Evolutionary conservation across 2,797 vertebrate genomes (phyloP).

Genomic region (Chlorospingus flavigularis): DNA sequence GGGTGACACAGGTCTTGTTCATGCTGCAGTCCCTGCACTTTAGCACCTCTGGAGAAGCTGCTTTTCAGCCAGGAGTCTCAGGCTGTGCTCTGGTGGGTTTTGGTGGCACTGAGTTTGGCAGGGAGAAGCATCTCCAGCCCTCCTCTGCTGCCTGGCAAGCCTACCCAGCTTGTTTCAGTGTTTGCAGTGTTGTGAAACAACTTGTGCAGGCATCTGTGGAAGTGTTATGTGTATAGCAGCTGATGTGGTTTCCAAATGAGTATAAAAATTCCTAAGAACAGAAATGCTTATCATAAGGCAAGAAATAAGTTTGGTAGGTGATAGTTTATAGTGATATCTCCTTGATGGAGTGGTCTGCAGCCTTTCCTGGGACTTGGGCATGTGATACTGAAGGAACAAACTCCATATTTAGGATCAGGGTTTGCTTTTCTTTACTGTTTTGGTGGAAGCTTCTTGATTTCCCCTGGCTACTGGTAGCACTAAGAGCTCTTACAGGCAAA

Average conservation of each 20-base stretch:
- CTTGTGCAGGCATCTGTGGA: neutral
- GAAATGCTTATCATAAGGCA: neutral
- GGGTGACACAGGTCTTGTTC: neutral
- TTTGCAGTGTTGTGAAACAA: neutral
- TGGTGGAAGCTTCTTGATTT: neutral
- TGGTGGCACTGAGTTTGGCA: neutral
- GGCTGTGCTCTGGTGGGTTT: neutral
- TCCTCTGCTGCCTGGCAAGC: neutral
- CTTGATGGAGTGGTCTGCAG: neutral
- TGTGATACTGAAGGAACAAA: neutral
- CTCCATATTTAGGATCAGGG: too few species aligned
- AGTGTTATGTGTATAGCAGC: neutral
- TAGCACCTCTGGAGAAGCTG: neutral
- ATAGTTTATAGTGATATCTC: neutral
- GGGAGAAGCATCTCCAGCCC: neutral
- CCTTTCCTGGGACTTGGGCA: rapidly evolving
- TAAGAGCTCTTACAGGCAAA: neutral
- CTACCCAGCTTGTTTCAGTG: neutral
- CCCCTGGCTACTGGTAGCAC: neutral
- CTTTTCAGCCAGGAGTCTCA: neutral
- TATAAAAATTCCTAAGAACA: neutral
- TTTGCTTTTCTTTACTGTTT: neutral
- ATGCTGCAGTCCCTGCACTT: neutral
- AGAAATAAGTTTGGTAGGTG: rapidly evolving
- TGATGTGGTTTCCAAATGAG: neutral